Evolutionary conservation across 2,797 vertebrate species (phyloP), one percentile per base, ranked within the genome.

Genomic region (Tarsius wallacei): DNA sequence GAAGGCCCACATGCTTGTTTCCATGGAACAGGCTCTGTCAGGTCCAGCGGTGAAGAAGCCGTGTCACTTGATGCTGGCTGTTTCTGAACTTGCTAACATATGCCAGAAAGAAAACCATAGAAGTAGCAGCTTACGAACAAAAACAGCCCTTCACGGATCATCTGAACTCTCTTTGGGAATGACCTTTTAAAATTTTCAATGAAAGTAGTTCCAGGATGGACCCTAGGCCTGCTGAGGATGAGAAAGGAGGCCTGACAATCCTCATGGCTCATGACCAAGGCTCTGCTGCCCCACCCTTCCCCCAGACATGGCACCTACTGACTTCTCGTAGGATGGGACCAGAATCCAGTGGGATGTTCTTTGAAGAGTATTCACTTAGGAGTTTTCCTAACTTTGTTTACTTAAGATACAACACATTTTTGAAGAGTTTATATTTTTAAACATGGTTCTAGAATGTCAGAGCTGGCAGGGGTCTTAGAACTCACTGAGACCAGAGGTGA

Each of bases 351-450:
- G 59, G 28, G 21, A 21, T 49, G 3, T 49, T 59, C 21, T 71
- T 66, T 87, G 49, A 42, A 51, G 82, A 73, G 57, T 64, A 22
- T 14, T 74, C 33, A 47, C 49, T 91, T 77, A 11, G 68, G 87
- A 28, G 16, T 47, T 31, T n/a, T 0, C 22, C 42, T 87, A 53
- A 24, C 89, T 91, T 68, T 66, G 6, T 78, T 90, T 93, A 63
- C 87, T 81, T 80, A 82, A 19, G 22, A 51, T 14, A 86, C 42
- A 94, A 59, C 82, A 24, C 31, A 36, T 73, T 90, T 92, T 90
- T 77, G 49, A 77, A 76, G 57, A 81, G 49, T 77, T 76, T 63
- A 11, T 81, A 26, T 86, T 91, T 95, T 77, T 87, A 59, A 87
- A 53, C 47, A 16, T 64, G 64, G 4, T 24, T 59, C 28, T 87